Base-by-base conservation (phyloP, 2,113 vertebrate species). In the Corythoichthys intestinalis region DNA sequence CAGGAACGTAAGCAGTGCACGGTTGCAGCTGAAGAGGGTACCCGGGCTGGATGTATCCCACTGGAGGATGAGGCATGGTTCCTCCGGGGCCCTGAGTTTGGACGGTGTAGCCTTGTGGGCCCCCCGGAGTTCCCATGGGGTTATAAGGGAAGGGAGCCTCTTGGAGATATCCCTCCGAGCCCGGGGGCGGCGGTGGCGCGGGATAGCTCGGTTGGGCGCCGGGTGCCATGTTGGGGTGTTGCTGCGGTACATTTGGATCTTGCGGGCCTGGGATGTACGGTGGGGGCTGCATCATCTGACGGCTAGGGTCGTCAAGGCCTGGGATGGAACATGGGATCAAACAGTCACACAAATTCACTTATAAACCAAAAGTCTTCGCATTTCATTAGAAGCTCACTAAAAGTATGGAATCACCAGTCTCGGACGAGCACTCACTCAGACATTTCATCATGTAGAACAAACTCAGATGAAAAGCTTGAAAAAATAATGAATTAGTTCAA, bases 11-110 rank as follows among this genome's bases (percentile, higher is more conserved):
- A 34, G 95, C 95, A 0, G 95, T 95, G 89, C 95, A 97, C 44
- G 95, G 95, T 81, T 96, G 95, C 70, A 96, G 92, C 85, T 97
- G 95, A 20, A 96, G 90, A 0, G 94, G 94, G 83, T 95, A 96
- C 14, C 93, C 94, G 0, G 94, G 88, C 39, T 93, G 93, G 66
- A 95, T 77, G 79, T 96, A 96, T 64, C 94, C 94, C 53, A 94
- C 93, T 1, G 93, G 91, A 0, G 94, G 93, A 88, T 91, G 91
- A 6, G 86, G 70, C 71, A 92, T 67, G 79, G 89, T 69, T 77
- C 94, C 93, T 0, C 92, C 92, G 0, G 93, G 81, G 2, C 86
- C 92, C 39, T 94, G 91, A 41, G 94, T 94, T 88, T 94, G 94
- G 72, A 97, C 92, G 17, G 93, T 90, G 86, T 95, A 97, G 66